Evolutionary conservation across 2,113 vertebrate species (phyloP).

Genomic region (Melanerpes aurifrons): DNA sequence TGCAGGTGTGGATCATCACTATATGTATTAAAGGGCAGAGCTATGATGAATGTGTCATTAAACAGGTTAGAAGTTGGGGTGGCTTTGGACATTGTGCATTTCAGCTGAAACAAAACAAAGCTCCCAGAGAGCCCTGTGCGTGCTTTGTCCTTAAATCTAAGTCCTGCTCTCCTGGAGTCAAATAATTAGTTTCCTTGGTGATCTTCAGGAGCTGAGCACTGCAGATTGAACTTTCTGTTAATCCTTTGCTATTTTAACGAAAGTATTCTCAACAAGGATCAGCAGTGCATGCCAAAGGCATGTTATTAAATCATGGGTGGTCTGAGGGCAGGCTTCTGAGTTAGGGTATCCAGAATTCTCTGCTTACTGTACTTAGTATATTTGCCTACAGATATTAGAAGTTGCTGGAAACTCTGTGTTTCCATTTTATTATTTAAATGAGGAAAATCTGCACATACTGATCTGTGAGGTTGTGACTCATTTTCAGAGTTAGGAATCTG

Average conservation of each 20-base stretch:
- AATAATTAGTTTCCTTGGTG: conserved; percentile 64
- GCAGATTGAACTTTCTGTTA: conserved; percentile 40
- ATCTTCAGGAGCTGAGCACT: conserved; percentile 25
- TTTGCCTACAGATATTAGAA: background rate
- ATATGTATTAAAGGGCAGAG: background rate
- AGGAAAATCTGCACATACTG: background rate
- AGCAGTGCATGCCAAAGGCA: background rate
- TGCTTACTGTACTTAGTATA: background rate
- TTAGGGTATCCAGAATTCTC: background rate
- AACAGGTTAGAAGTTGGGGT: background rate
- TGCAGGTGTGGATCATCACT: background rate
- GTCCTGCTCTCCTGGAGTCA: background rate
- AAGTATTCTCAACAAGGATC: conserved; percentile 1
- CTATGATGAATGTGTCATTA: background rate
- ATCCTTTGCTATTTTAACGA: conserved; percentile 36
- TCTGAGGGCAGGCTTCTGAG: background rate
- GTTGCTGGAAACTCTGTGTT: background rate
- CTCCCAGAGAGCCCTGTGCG: background rate
- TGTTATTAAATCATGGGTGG: background rate
- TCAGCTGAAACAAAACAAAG: background rate
- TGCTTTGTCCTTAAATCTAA: background rate
- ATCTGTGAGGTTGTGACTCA: background rate
- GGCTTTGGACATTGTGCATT: background rate
- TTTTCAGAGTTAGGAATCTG: background rate
- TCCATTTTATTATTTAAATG: background rate